A percentile compares a stretch with the other conserved stretches of the same genome.
Evolutionary conservation across 92 coral and sea anemone species (phyloP).

Genomic region (Micromussa lordhowensis): DNA sequence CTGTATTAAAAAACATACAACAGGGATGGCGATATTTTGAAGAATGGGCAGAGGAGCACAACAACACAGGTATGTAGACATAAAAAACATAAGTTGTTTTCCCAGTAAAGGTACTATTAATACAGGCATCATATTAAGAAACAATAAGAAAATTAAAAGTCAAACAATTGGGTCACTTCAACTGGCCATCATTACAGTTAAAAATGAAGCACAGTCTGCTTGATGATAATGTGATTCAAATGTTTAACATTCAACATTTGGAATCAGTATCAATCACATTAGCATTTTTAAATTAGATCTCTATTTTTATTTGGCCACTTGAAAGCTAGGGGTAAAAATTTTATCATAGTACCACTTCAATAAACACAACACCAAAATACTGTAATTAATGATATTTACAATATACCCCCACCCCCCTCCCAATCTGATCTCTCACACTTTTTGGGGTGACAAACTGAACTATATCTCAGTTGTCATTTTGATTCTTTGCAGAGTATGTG

Average conservation of each 20-base stretch:
- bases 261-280: neutral
- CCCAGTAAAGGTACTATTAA: neutral
- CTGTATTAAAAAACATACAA: no score
- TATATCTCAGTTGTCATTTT: neutral
- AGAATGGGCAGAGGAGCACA: constrained; percentile 47
- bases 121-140: neutral
- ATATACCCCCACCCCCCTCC: no score
- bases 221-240: neutral
- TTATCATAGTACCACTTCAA: no score
- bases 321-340: no score
- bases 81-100: neutral
- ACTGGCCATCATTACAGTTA: no score
- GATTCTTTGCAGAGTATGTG: neutral
- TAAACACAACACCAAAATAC: no score
- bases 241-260: neutral
- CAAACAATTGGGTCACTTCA: neutral
- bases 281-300: neutral
- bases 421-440: no score
- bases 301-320: no score
- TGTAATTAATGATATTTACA: no score
- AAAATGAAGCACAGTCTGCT: neutral
- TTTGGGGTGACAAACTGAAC: neutral
- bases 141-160: neutral
- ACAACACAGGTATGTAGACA: constrained; percentile 18
- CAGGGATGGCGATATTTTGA: no score